Base-by-base conservation (phyloP, 2,888 invertebrate genomes). In the Hoplodrina blanda region DNA sequence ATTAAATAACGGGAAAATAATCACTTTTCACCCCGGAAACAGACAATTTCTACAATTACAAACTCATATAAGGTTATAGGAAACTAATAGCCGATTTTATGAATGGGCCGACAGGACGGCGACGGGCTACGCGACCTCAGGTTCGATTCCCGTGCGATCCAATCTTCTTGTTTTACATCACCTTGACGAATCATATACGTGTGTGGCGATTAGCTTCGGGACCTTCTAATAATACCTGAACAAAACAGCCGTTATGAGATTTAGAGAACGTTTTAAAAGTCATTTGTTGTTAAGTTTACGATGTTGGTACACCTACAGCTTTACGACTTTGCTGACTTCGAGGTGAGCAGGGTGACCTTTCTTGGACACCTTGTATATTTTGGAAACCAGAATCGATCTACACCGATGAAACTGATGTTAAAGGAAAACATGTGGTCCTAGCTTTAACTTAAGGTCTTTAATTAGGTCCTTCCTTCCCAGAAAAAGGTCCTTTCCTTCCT, bases 121-220 rank as follows among this genome's bases (percentile, higher is more conserved):
- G 67, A 52, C 65, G 71, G 56, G 57, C 61, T 62, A 25, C 62
- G 71, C 66, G 69, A 67, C 72, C 68, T 41, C 62, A 41, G 50
- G 74, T 82, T 85, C 62, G 74, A 78, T 80, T 74, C 73, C 60
- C 62, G 73, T 55, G 73, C 69, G 68, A 60, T 70, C 60, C 63
- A 71, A 67, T 69, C 78, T 65, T 77, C 73, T 78, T 86, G 83
- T 87, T 87, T 88, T 86, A 85, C 81, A 80, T 66, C 69, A 85
- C 86, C 87, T 78, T 62, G 73, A 77, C 89, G 88, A 90, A 90
- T 90, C 81, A 66, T 67, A 82, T 79, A 86, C 88, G 83, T 87
- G 86, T 84, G 85, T 82, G 82, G 82, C 82, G 85, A 91, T 89
- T 85, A 78, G 85, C 77, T 69, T 62, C 86, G 84, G 78, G 67